phyloP scores from a whole-genome alignment of 1,140 invertebrate genomes.

The Drosophila funebris region DNA sequence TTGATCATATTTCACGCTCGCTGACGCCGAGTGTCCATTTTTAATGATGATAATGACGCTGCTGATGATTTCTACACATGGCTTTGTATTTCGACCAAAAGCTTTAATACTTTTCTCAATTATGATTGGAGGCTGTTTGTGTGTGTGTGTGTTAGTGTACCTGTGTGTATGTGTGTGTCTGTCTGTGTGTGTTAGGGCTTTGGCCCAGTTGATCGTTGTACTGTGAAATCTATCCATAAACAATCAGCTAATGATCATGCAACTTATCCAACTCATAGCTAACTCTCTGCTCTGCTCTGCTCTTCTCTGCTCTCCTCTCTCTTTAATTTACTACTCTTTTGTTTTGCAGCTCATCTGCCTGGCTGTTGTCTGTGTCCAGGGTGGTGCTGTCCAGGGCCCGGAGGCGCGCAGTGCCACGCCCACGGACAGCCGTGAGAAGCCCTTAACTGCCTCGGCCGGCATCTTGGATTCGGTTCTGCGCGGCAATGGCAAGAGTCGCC shows the following conservation, averaged over 20 bases:
- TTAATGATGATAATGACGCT: constrained; percentile 49
- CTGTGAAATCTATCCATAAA: constrained; percentile 76
- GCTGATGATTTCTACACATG: constrained; percentile 40
- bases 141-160: constrained; percentile 2
- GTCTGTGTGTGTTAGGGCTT: constrained; percentile 20
- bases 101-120: constrained; percentile 67
- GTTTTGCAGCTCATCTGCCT: constrained; percentile 51
- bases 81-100: constrained; percentile 43
- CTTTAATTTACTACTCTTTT: too few relatives aligned
- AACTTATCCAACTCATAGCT: constrained; percentile 12
- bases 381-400: constrained; percentile 23
- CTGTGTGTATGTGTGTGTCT: constrained; percentile 4
- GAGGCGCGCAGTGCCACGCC: constrained; percentile 48
- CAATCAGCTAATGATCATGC: constrained; percentile 65
- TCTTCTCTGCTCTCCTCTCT: too few relatives aligned
- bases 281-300: neutral
- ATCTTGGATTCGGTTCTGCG: constrained; percentile 51
- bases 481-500: constrained; percentile 64
- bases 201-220: constrained; percentile 65
- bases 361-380: constrained; percentile 43
- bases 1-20: constrained; percentile 78
- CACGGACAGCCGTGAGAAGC: constrained; percentile 4
- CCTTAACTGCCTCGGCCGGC: constrained; percentile 24
- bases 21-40: constrained; percentile 65
- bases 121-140: constrained; percentile 63